Evolutionary conservation across 2,888 invertebrate genomes (phyloP).

Genomic region (Agonopterix arenella): DNA sequence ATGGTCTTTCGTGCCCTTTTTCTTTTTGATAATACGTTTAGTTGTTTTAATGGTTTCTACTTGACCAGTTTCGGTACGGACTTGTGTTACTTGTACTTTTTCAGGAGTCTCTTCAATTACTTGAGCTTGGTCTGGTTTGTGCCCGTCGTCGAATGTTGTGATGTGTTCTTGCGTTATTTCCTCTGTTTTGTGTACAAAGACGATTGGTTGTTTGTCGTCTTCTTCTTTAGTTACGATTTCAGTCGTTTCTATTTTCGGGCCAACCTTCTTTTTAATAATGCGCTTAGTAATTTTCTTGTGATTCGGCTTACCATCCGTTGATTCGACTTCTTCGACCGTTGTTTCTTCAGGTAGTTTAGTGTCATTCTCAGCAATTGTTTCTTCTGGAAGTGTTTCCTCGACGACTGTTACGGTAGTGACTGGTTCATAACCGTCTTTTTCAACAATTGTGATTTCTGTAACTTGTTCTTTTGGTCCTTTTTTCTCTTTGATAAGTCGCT

Average conservation of each 20-base stretch:
- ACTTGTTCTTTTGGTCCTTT: constrained; percentile 10
- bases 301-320: constrained; percentile 30
- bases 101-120: constrained; percentile 30
- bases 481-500: constrained; percentile 22
- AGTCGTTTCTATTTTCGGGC: constrained; percentile 38
- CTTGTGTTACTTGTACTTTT: constrained; percentile 13
- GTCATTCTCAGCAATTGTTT: constrained; percentile 31
- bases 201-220: constrained; percentile 19
- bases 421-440: constrained; percentile 18
- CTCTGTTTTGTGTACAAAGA: constrained; percentile 22
- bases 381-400: constrained; percentile 15
- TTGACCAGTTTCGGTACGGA: constrained; percentile 15
- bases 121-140: constrained; percentile 18
- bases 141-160: constrained; percentile 20
- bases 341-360: constrained; percentile 26
- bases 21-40: constrained; percentile 35
- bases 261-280: constrained; percentile 30
- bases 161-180: constrained; percentile 13
- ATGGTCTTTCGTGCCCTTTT: constrained; percentile 36
- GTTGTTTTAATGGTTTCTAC: constrained; percentile 16
- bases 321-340: constrained; percentile 18
- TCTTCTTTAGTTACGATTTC: constrained; percentile 20
- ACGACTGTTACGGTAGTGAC: constrained; percentile 13
- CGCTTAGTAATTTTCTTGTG: constrained; percentile 26
- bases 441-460: constrained; percentile 18